phyloP scores from a whole-genome alignment of 23 tunicate genomes.

The Trididemnum clinides region DNA sequence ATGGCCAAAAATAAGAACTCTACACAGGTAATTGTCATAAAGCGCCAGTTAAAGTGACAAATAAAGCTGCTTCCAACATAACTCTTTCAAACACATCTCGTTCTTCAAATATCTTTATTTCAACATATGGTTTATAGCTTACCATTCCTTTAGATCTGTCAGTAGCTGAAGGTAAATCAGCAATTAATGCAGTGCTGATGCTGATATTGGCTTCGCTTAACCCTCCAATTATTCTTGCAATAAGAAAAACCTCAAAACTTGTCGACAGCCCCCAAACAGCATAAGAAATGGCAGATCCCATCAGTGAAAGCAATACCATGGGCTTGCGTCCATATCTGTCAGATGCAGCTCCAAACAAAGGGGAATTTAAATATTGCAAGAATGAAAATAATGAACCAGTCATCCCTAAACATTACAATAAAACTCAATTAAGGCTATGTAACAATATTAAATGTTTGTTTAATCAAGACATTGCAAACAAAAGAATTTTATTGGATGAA shows the following conservation, averaged over 20 bases:
- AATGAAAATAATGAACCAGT: slow-evolving; percentile 97
- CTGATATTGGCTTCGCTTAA: slow-evolving; percentile 94
- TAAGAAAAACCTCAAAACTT: slow-evolving; percentile 71
- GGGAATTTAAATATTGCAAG: slow-evolving; percentile 94
- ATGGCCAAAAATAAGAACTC: too few species aligned
- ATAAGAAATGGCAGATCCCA: slow-evolving; percentile 77
- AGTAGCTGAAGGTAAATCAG: slow-evolving; percentile 71
- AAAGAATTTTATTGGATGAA: too few species aligned
- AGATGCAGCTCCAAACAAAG: slow-evolving; percentile 94
- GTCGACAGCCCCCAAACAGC: slow-evolving; percentile 77
- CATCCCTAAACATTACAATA: slow-evolving; percentile 45
- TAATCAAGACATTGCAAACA: too few species aligned
- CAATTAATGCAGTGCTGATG: slow-evolving; percentile 90
- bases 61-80: too few species aligned
- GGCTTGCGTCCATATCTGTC: slow-evolving; percentile 78
- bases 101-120: too few species aligned
- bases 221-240: slow-evolving; percentile 89
- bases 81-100: too few species aligned
- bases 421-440: too few species aligned
- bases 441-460: too few species aligned
- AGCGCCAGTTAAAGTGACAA: too few species aligned
- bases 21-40: too few species aligned
- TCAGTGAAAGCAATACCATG: slow-evolving; percentile 71
- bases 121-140: slow-evolving; percentile 6
- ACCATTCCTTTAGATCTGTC: slow-evolving; percentile 89